phyloP scores from a whole-genome alignment of 2,113 vertebrate species.

The Apus apus region DNA sequence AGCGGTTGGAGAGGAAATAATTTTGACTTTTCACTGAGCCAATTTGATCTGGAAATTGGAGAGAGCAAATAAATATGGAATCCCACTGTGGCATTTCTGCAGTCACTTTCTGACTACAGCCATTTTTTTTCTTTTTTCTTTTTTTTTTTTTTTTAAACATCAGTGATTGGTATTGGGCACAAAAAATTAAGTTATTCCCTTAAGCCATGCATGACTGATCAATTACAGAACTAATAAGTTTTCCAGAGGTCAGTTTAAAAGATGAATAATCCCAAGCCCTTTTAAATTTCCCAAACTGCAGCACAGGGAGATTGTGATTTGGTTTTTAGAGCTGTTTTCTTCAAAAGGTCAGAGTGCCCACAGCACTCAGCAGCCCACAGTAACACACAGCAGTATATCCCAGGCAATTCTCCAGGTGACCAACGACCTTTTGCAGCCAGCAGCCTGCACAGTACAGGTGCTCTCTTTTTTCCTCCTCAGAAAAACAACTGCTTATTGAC shows the following conservation, averaged over 20 bases:
- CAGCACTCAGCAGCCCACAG: not conserved
- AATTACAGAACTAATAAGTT: not conserved
- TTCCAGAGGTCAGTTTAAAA: conserved; percentile 1
- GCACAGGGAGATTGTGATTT: not conserved
- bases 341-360: conserved; percentile 23
- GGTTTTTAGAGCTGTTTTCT: not conserved
- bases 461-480: not conserved
- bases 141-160: not conserved
- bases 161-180: conserved; percentile 33
- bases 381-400: not conserved
- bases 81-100: conserved; percentile 44
- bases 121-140: not conserved
- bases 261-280: conserved; percentile 12
- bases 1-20: conserved; percentile 30
- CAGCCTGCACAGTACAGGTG: not conserved
- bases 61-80: conserved; percentile 53
- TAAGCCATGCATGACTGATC: conserved; percentile 24
- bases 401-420: not conserved
- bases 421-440: not conserved
- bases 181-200: not conserved
- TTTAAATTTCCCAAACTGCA: not conserved
- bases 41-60: conserved; percentile 60
- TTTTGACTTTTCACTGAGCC: conserved; percentile 44
- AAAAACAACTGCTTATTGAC: not conserved
- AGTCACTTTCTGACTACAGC: not conserved